Evolutionary conservation across 2,113 vertebrate species (phyloP).

Genomic region (Xiphophorus hellerii): DNA sequence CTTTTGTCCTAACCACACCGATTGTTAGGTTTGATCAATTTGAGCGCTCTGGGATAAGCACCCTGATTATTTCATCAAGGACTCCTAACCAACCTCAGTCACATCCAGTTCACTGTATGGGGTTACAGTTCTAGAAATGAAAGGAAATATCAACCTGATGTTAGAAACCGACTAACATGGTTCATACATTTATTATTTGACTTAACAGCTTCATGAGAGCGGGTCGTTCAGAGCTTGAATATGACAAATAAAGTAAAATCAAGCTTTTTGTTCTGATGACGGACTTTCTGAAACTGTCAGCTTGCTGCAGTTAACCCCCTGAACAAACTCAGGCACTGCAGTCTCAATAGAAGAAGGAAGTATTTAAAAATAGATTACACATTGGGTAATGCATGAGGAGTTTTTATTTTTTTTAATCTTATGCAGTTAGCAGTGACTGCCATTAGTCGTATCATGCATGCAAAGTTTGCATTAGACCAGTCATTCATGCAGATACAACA

Average conservation of each 20-base stretch:
- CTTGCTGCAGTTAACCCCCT: background rate
- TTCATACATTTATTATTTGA: background rate
- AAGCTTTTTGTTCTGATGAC: background rate
- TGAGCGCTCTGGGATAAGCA: background rate
- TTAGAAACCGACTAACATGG: background rate
- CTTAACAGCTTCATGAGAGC: background rate
- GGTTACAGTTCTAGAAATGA: background rate
- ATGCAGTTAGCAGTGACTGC: background rate
- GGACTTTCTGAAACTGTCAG: background rate
- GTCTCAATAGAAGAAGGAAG: background rate
- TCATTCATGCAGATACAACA: background rate
- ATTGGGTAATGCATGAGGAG: background rate
- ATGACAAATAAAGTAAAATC: background rate
- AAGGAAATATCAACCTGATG: background rate
- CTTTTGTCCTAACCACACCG: slow-evolving; percentile 17
- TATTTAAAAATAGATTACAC: background rate
- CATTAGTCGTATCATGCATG: background rate
- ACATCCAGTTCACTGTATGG: background rate
- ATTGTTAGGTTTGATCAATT: slow-evolving; percentile 22
- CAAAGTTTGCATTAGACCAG: background rate
- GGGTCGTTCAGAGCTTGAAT: background rate
- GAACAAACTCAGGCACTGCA: background rate
- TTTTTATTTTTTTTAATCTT: background rate
- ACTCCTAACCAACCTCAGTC: background rate
- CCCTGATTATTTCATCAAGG: background rate